Conservation (phyloP, 2,797 vertebrate species). For the Scarus forsteni region DNA sequence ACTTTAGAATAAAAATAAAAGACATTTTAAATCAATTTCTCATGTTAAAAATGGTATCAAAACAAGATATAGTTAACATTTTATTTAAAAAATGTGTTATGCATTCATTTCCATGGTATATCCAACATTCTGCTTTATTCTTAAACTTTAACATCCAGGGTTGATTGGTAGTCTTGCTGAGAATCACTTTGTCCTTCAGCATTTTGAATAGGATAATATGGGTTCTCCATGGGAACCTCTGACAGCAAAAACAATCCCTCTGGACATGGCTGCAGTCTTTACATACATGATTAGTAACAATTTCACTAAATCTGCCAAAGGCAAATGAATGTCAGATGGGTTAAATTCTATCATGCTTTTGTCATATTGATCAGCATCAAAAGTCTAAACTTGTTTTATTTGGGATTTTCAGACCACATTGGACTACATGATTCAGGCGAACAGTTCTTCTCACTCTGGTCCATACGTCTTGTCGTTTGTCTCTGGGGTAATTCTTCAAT, state of each 20-base stretch:
- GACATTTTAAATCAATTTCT: no score
- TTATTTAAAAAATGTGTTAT: neutral
- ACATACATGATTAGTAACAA: neutral
- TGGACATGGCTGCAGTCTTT: neutral
- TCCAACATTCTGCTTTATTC: neutral
- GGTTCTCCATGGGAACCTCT: neutral
- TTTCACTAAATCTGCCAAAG: neutral
- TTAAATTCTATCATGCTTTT: constrained; percentile 14
- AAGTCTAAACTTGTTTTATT: neutral
- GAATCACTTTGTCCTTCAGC: neutral
- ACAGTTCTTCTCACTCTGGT: constrained; percentile 14
- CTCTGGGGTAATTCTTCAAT: constrained; percentile 29
- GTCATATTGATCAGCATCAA: constrained; percentile 11
- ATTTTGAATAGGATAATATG: neutral
- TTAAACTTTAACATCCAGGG: neutral
- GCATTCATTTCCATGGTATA: neutral
- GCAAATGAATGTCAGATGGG: neutral
- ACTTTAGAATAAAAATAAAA: no score
- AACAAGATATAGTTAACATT: no score
- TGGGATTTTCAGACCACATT: neutral
- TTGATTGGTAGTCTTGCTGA: constrained; percentile 10
- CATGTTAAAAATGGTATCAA: no score
- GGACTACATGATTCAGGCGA: neutral
- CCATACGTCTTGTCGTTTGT: neutral
- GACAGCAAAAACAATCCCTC: neutral